phyloP scores from a whole-genome alignment of 2,113 vertebrate genomes.

The Misgurnus mizolepis region DNA sequence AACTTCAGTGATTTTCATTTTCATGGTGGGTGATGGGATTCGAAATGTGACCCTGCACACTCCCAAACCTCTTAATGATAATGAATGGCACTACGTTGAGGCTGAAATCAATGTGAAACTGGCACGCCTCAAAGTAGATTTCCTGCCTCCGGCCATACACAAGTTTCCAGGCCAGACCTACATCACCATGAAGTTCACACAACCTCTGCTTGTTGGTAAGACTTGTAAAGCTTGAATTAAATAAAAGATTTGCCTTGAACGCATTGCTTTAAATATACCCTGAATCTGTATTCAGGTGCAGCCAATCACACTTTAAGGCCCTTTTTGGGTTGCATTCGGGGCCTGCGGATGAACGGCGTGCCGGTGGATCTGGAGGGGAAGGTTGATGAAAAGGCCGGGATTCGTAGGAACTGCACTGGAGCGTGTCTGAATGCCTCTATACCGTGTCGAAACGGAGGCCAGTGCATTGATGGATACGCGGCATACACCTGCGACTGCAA shows the following conservation, averaged over 20 bases:
- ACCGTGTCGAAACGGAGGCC: conserved; percentile 89
- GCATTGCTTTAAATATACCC: conserved; percentile 10
- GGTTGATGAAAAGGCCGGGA: conserved; percentile 86
- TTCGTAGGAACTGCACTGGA: conserved; percentile 90
- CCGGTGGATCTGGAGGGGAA: conserved; percentile 91
- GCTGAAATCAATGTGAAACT: conserved; percentile 94
- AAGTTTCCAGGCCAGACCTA: conserved; percentile 89
- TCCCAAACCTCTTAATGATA: conserved; percentile 82
- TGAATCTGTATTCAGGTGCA: conserved; percentile 73
- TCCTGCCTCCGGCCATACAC: conserved; percentile 85
- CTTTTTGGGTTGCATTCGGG: conserved; percentile 92
- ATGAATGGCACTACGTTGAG: conserved; percentile 95
- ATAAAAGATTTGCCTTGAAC: background rate
- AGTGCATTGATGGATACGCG: conserved; percentile 91
- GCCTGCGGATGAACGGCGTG: conserved; percentile 88
- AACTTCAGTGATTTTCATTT: conserved; percentile 83
- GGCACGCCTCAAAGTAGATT: conserved; percentile 90
- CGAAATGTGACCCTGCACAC: conserved; percentile 85
- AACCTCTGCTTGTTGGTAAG: conserved; percentile 87
- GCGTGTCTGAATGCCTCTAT: conserved; percentile 85
- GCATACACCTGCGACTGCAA: conserved; percentile 94
- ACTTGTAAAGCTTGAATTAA: conserved; percentile 49
- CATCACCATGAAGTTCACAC: conserved; percentile 85
- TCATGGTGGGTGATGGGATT: conserved; percentile 92
- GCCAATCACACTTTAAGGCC: conserved; percentile 87